Base-by-base conservation (phyloP, 2,888 invertebrate species). In the Eupithecia vulgata region DNA sequence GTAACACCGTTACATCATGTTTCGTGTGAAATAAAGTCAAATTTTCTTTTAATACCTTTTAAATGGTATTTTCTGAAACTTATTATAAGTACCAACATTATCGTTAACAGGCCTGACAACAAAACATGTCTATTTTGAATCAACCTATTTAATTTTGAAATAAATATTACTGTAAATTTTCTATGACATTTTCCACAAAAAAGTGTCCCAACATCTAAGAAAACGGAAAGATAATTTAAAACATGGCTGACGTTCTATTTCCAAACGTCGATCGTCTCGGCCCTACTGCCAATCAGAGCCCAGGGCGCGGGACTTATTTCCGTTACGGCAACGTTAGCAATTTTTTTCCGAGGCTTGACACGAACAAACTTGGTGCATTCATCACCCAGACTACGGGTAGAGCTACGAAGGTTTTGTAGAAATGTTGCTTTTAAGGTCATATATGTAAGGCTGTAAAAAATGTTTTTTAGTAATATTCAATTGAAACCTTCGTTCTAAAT, bases 321-420 rank as follows among this genome's bases (percentile, higher is more conserved):
- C 89, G 88, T 84, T 83, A 81, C 86, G 86, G 82, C 82, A 81
- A 82, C 81, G 83, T 79, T 81, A 81, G 83, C 85, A 85, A 85
- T 84, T 88, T 87, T 88, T 90, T 87, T 82, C 79, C 78, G 84
- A 82, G 85, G 83, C 87, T 85, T 87, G 92, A 92, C 92, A 85
- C 83, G 86, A 87, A 93, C 91, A 88, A 92, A 92, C 91, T 91
- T 86, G 87, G 86, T 86, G 89, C 91, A 93, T 93, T 88, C 91
- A 91, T 93, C 93, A 93, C 90, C 76, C 79, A 78, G 83, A 78
- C 80, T 76, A 74, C 73, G 76, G 71, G 78, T 79, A 86, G 86
- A 88, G 80, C 71, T 87, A 81, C 40, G 76, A 82, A 73, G 61
- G 68, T 72, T 70, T 65, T 68, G 73, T 67, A 21, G 70, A 40